A percentile compares a stretch with the other conserved stretches of the same genome.
phyloP scores from a whole-genome alignment of 2,888 invertebrate species.

The Furcula furcula region DNA sequence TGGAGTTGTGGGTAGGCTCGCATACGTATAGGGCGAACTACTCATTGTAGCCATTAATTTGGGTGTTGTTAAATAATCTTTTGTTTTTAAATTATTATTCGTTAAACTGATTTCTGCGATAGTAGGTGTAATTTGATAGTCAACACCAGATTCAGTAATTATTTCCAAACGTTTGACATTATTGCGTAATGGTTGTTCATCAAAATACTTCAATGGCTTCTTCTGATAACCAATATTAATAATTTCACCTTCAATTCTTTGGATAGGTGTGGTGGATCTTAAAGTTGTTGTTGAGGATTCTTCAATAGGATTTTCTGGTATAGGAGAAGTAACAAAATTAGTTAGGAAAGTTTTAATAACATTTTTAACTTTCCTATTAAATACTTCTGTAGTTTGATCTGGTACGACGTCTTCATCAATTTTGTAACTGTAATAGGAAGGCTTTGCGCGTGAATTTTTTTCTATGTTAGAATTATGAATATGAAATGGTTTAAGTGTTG shows the following conservation, averaged over 20 bases:
- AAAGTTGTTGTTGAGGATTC: slow-evolving; percentile 34
- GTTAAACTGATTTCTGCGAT: slow-evolving; percentile 29
- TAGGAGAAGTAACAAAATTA: slow-evolving; percentile 45
- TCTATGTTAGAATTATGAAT: slow-evolving; percentile 31
- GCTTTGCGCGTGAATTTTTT: slow-evolving; percentile 42
- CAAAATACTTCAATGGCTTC: slow-evolving; percentile 48
- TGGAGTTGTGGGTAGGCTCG: slow-evolving; percentile 40
- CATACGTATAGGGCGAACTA: slow-evolving; percentile 32
- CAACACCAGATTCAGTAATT: slow-evolving; percentile 53
- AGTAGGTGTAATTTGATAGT: slow-evolving; percentile 34
- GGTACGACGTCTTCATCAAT: slow-evolving; percentile 59
- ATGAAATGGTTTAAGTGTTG: slow-evolving; percentile 29
- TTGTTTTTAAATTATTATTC: slow-evolving; percentile 21
- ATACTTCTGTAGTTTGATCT: slow-evolving; percentile 69
- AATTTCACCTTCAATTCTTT: slow-evolving; percentile 43
- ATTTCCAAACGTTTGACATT: slow-evolving; percentile 60
- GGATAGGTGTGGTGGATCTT: slow-evolving; percentile 24
- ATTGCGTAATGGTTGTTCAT: slow-evolving; percentile 52
- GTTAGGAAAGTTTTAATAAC: slow-evolving; percentile 66
- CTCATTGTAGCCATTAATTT: slow-evolving; percentile 40
- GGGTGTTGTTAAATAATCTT: slow-evolving; percentile 45
- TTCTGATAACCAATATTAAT: slow-evolving; percentile 68
- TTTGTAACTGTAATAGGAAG: slow-evolving; percentile 65
- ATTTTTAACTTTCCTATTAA: slow-evolving; percentile 62
- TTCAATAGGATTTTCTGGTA: slow-evolving; percentile 23